These are phyloP conservation scores for Thumatha senex DNA, from an alignment of 2,888 invertebrate species.

Conservation along the genomic window DNA sequence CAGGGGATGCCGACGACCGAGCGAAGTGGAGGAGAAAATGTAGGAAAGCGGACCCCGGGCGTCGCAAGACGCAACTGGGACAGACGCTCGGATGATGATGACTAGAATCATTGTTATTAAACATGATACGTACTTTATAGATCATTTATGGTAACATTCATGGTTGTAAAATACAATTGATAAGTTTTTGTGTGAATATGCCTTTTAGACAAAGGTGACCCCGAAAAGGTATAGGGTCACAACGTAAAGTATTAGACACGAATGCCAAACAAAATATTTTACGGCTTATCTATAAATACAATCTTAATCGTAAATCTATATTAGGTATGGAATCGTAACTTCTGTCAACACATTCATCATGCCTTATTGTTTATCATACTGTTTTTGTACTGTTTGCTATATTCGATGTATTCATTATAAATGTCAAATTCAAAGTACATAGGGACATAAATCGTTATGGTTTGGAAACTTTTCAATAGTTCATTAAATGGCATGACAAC, in stretches of 20 bases:
- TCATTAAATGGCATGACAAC: no score
- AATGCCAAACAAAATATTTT: conserved; percentile 9
- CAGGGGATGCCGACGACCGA: no score
- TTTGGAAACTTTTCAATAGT: background rate
- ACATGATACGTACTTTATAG: no score
- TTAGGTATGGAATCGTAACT: conserved; percentile 22
- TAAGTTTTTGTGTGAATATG: background rate
- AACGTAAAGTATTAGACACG: background rate
- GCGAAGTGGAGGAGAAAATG: no score
- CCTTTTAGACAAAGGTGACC: background rate
- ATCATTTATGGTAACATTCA: no score
- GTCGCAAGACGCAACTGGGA: no score
- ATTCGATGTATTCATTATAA: conserved; percentile 30
- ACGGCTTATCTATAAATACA: conserved; percentile 24
- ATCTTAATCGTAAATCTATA: conserved; percentile 20
- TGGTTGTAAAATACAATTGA: no score
- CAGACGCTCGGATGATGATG: no score
- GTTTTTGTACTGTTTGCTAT: conserved; percentile 23
- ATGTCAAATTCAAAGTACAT: conserved; percentile 15
- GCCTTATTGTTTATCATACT: conserved; percentile 21
- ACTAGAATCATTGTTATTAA: no score
- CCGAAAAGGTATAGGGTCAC: background rate
- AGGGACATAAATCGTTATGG: conserved; percentile 8
- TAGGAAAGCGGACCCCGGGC: no score
- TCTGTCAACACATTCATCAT: conserved; percentile 15